Evolutionary conservation across 1,140 invertebrate genomes (phyloP).

Genomic region (Drosophila pallidifrons): DNA sequence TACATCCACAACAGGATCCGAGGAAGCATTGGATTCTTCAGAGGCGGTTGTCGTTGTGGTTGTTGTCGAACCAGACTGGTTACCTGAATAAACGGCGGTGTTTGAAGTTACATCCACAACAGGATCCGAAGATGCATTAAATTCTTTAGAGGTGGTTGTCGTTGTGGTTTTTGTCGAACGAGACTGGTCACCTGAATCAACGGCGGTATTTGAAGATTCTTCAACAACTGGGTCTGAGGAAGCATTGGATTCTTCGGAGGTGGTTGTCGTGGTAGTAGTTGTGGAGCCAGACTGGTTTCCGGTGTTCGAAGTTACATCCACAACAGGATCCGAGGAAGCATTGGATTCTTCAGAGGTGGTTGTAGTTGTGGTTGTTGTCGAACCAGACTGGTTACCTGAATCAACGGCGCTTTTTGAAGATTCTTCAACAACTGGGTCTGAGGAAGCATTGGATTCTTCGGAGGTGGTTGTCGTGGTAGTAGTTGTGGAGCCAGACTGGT

Average conservation of each 20-base stretch:
- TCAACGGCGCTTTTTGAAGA: neutral
- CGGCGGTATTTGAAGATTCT: neutral
- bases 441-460: neutral
- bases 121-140: neutral
- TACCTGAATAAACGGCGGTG: neutral
- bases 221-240: neutral
- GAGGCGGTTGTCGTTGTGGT: slow-evolving; percentile 7
- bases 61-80: slow-evolving; percentile 21
- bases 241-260: neutral
- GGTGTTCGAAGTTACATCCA: neutral
- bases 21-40: neutral
- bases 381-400: slow-evolving; percentile 8
- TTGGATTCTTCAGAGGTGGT: neutral
- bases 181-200: neutral
- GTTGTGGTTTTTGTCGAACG: slow-evolving; percentile 16
- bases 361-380: slow-evolving; percentile 4
- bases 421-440: neutral
- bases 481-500: slow-evolving; percentile 3
- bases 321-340: neutral
- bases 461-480: neutral
- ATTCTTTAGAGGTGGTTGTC: neutral
- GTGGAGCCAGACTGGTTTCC: slow-evolving; percentile 19
- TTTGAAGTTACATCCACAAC: neutral
- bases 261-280: slow-evolving; percentile 4
- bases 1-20: neutral